phyloP scores from a whole-genome alignment of 2,888 invertebrate genomes.

The Patella ulyssiponensis region DNA sequence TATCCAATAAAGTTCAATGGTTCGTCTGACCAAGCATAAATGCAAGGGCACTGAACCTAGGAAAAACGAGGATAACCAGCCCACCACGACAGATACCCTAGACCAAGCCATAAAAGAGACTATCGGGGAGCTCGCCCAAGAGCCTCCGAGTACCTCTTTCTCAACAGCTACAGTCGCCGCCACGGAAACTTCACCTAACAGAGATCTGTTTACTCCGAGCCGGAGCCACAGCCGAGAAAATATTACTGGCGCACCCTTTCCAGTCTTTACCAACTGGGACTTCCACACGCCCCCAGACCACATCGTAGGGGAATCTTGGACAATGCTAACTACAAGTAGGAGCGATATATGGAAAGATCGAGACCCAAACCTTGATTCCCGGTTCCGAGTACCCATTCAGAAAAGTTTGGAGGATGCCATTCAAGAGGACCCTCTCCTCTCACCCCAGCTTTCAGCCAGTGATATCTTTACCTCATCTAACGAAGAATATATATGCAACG shows the following conservation, averaged over 20 bases:
- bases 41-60: no score
- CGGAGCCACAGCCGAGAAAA: background rate
- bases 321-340: background rate
- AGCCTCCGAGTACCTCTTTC: background rate
- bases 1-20: no score
- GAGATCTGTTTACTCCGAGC: background rate
- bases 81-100: background rate
- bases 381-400: background rate
- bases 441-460: background rate
- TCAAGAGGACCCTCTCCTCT: background rate
- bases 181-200: background rate
- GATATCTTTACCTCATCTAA: background rate
- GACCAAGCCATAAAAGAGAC: background rate
- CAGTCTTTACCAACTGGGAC: background rate
- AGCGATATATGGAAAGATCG: background rate
- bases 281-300: background rate
- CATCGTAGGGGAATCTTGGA: background rate
- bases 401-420: background rate
- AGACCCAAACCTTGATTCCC: background rate
- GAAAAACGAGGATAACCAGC: no score
- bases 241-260: background rate
- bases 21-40: no score
- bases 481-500: no score
- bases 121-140: background rate
- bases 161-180: background rate